phyloP scores from a whole-genome alignment of 2,888 invertebrate genomes.

The Epirrhoe tristata region DNA sequence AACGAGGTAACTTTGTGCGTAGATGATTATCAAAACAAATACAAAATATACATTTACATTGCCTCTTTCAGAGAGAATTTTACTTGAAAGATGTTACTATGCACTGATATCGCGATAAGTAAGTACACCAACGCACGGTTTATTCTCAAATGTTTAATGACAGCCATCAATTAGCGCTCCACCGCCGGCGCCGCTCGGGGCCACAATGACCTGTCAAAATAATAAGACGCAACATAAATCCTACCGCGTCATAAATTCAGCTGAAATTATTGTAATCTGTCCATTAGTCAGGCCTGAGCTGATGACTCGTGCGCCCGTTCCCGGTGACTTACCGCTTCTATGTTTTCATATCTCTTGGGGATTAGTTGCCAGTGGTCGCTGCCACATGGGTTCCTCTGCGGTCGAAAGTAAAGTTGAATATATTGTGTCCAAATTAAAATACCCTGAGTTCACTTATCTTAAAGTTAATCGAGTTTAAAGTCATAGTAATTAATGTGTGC shows the following conservation, averaged over 20 bases:
- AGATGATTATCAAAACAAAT: conserved; percentile 1
- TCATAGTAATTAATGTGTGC: not conserved
- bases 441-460: too few relatives aligned
- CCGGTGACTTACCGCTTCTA: not conserved
- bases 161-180: conserved; percentile 35
- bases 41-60: not conserved
- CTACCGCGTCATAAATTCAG: conserved; percentile 62
- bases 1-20: not conserved
- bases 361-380: not conserved
- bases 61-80: too few relatives aligned
- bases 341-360: not conserved
- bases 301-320: conserved; percentile 52
- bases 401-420: not conserved
- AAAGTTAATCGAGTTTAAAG: not conserved
- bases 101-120: not conserved
- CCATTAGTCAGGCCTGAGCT: conserved; percentile 67
- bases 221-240: conserved; percentile 76
- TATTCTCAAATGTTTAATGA: conserved; percentile 28
- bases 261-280: conserved; percentile 69
- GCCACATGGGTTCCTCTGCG: not conserved
- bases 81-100: not conserved
- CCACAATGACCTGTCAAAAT: conserved; percentile 73
- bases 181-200: conserved; percentile 53
- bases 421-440: too few relatives aligned
- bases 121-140: conserved; percentile 14